These are phyloP conservation scores for Dryas iulia DNA, from an alignment of 1,140 invertebrate genomes.

Conservation along the genomic window DNA sequence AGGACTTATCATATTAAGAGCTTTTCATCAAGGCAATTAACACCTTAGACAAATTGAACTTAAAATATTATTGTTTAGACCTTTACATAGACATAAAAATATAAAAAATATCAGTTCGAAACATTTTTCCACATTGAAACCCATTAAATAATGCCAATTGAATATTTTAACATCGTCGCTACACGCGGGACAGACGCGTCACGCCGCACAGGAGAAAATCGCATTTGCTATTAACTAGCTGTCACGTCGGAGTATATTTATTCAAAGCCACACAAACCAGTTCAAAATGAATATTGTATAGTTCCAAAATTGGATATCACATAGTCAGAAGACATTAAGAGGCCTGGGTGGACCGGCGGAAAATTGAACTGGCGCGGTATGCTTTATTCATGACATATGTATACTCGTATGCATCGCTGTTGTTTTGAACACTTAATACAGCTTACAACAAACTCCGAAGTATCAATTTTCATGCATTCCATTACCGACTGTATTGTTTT, in stretches of 20 bases:
- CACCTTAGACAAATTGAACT: background rate
- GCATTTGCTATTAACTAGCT: conserved; percentile 1
- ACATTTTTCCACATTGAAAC: background rate
- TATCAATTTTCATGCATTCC: conserved; percentile 15
- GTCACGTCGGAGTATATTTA: conserved; percentile 10
- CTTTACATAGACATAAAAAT: too few relatives aligned
- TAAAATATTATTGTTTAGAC: too few relatives aligned
- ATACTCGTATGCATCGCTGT: conserved; percentile 41
- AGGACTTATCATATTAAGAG: background rate
- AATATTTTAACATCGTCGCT: background rate
- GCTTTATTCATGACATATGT: conserved; percentile 43
- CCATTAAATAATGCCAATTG: background rate
- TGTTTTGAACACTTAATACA: conserved; percentile 31
- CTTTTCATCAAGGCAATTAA: background rate
- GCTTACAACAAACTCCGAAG: conserved; percentile 24
- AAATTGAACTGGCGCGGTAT: conserved; percentile 44
- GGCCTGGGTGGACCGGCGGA: conserved; percentile 38
- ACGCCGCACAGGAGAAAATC: conserved; percentile 8
- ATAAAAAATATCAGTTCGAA: background rate
- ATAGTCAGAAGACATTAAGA: conserved; percentile 45
- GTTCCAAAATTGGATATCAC: conserved; percentile 37
- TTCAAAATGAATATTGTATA: conserved; percentile 30
- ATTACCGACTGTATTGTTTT: conserved; percentile 16
- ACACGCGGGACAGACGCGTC: background rate
- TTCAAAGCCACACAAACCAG: conserved; percentile 18